Evolutionary conservation across 53 echinoderm and acorn worm genomes (phyloP).

Genomic region (Pentamera pediparva): DNA sequence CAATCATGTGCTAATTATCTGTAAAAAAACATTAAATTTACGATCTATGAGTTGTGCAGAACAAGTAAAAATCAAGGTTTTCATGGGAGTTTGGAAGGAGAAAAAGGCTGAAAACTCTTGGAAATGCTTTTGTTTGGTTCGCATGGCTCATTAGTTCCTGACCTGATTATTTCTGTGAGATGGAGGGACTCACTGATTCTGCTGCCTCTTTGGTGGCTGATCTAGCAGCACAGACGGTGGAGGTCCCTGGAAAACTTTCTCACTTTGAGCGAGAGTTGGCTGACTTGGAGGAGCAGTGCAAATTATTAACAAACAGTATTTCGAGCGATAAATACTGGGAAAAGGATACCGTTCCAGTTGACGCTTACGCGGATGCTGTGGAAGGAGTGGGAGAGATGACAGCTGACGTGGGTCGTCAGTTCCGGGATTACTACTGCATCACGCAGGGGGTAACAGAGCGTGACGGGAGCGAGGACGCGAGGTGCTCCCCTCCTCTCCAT

Average conservation of each 20-base stretch:
- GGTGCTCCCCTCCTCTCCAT: constrained; percentile 11
- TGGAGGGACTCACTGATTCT: too few relatives aligned
- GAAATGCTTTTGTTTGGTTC: too few relatives aligned
- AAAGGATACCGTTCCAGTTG: background rate
- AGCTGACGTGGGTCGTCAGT: background rate
- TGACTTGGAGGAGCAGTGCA: constrained; percentile 26
- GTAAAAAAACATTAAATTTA: too few relatives aligned
- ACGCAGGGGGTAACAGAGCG: constrained; percentile 25
- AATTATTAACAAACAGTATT: constrained; percentile 23
- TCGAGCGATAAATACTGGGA: background rate
- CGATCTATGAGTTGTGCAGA: too few relatives aligned
- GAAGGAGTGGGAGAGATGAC: constrained; percentile 8
- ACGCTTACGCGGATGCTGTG: background rate
- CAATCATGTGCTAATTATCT: too few relatives aligned
- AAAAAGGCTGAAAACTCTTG: too few relatives aligned
- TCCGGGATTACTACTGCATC: constrained; percentile 38
- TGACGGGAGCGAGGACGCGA: constrained; percentile 14
- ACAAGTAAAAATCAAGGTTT: too few relatives aligned
- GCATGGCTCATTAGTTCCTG: too few relatives aligned
- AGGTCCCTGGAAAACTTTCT: background rate
- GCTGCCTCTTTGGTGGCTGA: too few relatives aligned
- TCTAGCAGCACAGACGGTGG: too few relatives aligned
- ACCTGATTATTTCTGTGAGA: too few relatives aligned
- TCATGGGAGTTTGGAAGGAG: too few relatives aligned
- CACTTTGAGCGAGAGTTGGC: constrained; percentile 11